Base-by-base conservation (phyloP, 2,888 invertebrate genomes). In the Leptogaster cylindrica region DNA sequence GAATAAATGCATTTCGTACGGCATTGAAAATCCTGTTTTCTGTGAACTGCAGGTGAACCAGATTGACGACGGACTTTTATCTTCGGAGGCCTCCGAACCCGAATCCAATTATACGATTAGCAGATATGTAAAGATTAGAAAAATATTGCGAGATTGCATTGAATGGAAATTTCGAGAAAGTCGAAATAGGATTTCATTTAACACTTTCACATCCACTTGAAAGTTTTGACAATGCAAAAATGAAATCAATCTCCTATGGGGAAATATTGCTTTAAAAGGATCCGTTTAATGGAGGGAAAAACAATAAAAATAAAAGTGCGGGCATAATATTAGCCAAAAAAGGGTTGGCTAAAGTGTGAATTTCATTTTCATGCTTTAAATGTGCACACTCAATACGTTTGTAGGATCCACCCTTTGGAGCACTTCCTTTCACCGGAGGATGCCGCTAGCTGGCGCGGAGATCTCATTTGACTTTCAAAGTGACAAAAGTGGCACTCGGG, bases 401-500 rank as follows among this genome's bases (percentile, higher is more conserved):
- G 23, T 36, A 55, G 8, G 12, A 36, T 36, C 55, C 25, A 7
- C 31, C 36, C 7, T 10, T 23, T 8, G 20, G 14, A 23, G 36
- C 12, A 55, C 36, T 36, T n/a, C 25, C 51, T 20, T 39, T 39
- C 18, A 33, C 31, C 23, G 12, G 55, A 7, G 12, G 23, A 28
- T 18, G 20, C 18, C 8, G 10, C 46, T 18, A n/a, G 39, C 39
- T 36, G n/a, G 18, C n/a, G n/a, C n/a, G 23, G 23, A 55, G 39
- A 18, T 39, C 55, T 55, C 36, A 55, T 55, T 55, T 55, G 55
- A 55, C 55, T 55, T 55, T 55, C 55, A 55, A 55, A 55, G 39
- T 36, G 55, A 36, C 55, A 55, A 55, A 55, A 55, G 55, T 55
- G 25, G 36, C 36, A 39, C 36, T 55, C 55, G 55, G 39, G 55